Base-by-base conservation (phyloP, 2,113 vertebrate species). In the Microcebus ravelobensis region DNA sequence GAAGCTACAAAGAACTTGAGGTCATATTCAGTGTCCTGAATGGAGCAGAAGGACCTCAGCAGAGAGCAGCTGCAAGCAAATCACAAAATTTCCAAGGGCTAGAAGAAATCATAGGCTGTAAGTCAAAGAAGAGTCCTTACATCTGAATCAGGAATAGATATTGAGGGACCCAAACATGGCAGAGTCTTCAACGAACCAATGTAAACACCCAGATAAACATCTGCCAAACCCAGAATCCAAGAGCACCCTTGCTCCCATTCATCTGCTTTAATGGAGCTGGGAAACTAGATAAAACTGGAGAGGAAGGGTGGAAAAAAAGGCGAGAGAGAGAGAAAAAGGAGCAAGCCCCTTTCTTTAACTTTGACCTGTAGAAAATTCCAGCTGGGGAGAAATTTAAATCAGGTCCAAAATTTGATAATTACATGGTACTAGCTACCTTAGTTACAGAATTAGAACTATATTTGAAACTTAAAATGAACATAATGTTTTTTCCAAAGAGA, bases 101-200 rank as follows among this genome's bases (percentile, higher is more conserved):
- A 31, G 29, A 88, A 59, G 11, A 31, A 36, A 42, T 18, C 34
- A 34, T 27, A 50, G 85, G 5, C 6, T 67, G 10, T n/a, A 63
- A 70, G 20, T 80, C 42, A 61, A 34, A 88, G 6, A 2, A 86
- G 25, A 63, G 11, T 36, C 80, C 36, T 18, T 15, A 55, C 21
- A 36, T 29, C 9, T 36, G 36, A 52, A 31, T 89, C 18, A 80
- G 29, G 14, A 68, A 80, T 70, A 36, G n/a, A 55, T 45, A 25
- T 15, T 6, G 27, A 57, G 4, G 29, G 8, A 1, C 2, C 18
- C 14, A 6, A 13, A 1, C 82, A 42, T 2, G 12, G 21, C 12
- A 71, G n/a, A 6, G 8, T 63, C 36, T 39, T 80, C n/a, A 6
- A 73, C 42, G 14, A 85, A 18, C 39, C 50, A 55, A 17, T 55